These are phyloP conservation scores for Heterocephalus glaber DNA, from an alignment of 2,113 vertebrate genomes.

Conservation along the genomic window DNA sequence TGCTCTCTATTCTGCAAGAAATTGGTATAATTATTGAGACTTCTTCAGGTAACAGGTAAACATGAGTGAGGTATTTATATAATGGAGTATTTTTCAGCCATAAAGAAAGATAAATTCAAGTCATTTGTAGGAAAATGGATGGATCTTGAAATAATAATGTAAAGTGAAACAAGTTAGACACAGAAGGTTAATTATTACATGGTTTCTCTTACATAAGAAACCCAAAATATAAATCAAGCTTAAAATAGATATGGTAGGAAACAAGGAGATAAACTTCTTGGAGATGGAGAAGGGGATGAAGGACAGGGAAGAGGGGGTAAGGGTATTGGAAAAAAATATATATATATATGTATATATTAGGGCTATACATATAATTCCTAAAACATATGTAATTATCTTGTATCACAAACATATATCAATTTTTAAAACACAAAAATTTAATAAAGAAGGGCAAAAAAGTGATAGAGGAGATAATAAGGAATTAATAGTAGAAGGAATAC, in stretches of 20 bases:
- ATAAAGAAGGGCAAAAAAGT: background rate
- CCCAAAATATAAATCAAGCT: background rate
- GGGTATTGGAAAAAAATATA: background rate
- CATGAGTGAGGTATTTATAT: background rate
- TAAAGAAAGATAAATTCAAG: background rate
- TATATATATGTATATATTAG: background rate
- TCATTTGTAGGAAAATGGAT: background rate
- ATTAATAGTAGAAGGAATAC: background rate
- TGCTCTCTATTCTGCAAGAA: background rate
- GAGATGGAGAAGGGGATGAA: background rate
- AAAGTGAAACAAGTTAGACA: background rate
- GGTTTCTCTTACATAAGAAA: background rate
- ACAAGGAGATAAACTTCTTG: no score
- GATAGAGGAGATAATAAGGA: background rate
- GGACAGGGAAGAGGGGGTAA: background rate
- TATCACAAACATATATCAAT: background rate
- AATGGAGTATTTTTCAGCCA: background rate
- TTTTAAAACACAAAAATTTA: background rate
- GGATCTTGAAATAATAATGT: background rate
- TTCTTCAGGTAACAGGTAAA: background rate
- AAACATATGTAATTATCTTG: background rate
- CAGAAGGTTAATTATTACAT: background rate
- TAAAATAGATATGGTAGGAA: background rate
- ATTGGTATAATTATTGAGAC: background rate
- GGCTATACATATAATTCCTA: background rate